phyloP scores from a whole-genome alignment of 2,888 invertebrate genomes.

The Mesochorus sp. region DNA sequence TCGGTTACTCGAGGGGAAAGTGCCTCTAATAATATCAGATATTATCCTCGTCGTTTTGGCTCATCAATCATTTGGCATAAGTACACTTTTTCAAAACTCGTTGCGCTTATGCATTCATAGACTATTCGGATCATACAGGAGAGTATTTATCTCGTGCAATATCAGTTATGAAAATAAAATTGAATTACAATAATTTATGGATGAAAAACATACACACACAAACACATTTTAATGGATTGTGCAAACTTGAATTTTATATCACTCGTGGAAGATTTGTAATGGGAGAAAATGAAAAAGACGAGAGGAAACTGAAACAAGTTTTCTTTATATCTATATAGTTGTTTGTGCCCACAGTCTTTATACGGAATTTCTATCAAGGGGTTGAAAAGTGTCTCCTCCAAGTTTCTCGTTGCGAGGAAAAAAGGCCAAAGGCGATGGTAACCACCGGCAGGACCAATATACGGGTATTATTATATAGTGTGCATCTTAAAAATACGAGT shows the following conservation, averaged over 20 bases:
- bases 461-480: too few species aligned
- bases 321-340: background rate
- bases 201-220: too few species aligned
- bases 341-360: background rate
- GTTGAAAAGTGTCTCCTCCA: background rate
- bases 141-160: background rate
- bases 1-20: conserved; percentile 38
- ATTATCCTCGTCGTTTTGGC: conserved; percentile 4
- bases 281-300: background rate
- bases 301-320: background rate
- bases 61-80: conserved; percentile 28
- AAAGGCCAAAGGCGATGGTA: background rate
- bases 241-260: conserved; percentile 5
- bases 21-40: conserved; percentile 13
- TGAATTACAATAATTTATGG: background rate
- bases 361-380: conserved; percentile 26
- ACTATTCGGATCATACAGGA: too few species aligned
- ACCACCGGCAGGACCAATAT: conserved; percentile 36
- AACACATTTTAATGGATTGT: too few species aligned
- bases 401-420: conserved; percentile 9
- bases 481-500: conserved; percentile 45
- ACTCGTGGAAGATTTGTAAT: background rate
- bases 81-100: background rate
- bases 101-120: too few species aligned
- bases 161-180: background rate